Conservation (phyloP, 2,888 invertebrate genomes). For the Andrena hattorfiana region DNA sequence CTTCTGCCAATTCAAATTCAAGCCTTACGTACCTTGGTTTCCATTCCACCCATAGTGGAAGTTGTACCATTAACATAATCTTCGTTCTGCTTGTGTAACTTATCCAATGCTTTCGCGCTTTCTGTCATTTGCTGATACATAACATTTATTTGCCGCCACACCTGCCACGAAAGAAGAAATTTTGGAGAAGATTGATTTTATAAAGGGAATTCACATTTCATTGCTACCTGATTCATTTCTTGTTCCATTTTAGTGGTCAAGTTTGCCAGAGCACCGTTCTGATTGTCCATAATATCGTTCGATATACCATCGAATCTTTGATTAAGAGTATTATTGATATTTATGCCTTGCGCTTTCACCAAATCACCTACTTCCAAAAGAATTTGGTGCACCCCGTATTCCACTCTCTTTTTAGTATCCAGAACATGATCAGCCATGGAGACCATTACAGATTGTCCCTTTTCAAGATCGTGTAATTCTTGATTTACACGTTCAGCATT, state of each 20-base stretch:
- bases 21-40: constrained; percentile 87
- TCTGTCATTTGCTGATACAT: constrained; percentile 94
- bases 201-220: neutral
- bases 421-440: constrained; percentile 94
- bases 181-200: neutral
- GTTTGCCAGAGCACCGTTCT: constrained; percentile 90
- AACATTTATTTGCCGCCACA: constrained; percentile 96
- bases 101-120: constrained; percentile 91
- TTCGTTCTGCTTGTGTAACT: constrained; percentile 92
- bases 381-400: constrained; percentile 94
- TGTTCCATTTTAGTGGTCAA: constrained; percentile 91
- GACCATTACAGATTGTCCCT: constrained; percentile 91
- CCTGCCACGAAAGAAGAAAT: constrained; percentile 80
- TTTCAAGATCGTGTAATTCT: constrained; percentile 87
- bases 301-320: constrained; percentile 91
- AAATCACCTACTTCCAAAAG: constrained; percentile 91
- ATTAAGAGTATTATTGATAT: constrained; percentile 89
- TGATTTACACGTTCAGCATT: constrained; percentile 78
- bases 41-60: constrained; percentile 91
- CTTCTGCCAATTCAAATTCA: neutral
- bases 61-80: constrained; percentile 92
- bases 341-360: constrained; percentile 88
- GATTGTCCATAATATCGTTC: constrained; percentile 89
- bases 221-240: constrained; percentile 89
- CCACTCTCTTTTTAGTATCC: constrained; percentile 93